Base-by-base conservation (phyloP, 2,888 invertebrate genomes). In the Eupeodes latifasciatus region DNA sequence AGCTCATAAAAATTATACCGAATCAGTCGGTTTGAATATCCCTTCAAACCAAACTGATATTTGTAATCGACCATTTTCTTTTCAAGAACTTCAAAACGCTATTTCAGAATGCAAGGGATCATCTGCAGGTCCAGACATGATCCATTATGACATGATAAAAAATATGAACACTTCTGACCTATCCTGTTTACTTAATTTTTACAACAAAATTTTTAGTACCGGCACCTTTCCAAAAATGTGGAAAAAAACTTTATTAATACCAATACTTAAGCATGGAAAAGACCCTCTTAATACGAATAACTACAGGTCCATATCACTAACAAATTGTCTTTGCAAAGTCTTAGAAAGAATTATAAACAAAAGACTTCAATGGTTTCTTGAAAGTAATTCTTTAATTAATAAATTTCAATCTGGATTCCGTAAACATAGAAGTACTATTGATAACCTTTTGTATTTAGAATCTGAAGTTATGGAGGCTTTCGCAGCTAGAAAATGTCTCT, bases 141-240 rank as follows among this genome's bases (percentile, higher is more conserved):
- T 74, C 10, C 74, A 61, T 27, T 61, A 74, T 27, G 74, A 61
- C 19, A 74, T 74, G 72, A n/a, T 74, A 2, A 75, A 49, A 75
- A 57, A 62, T 61, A 19, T 61, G 44, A 49, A 34, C 1, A 34
- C 40, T 47, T 67, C 7, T 34, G 51, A 67, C n/a, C 40, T 67
- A 2, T n/a, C 27, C 5, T 34, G 4, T n/a, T n/a, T 67, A 27
- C 16, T 67, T 4, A 12, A 12, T 40, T 55, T 64, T 44, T 53
- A 61, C n/a, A 64, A 64, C 16, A 16, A 64, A 53, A 53, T 64
- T 40, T 76, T 27, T 51, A 40, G 5, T 51, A 40, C 40, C n/a
- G 76, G 64, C 12, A 36, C 12, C 12, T 76, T 76, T 36, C 62
- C 53, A 3, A 51, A 47, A 19, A 76, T 53, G 36, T 76, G 64